Evolutionary conservation across 2,113 vertebrate genomes (phyloP).

Genomic region (Montifringilla adamsi): DNA sequence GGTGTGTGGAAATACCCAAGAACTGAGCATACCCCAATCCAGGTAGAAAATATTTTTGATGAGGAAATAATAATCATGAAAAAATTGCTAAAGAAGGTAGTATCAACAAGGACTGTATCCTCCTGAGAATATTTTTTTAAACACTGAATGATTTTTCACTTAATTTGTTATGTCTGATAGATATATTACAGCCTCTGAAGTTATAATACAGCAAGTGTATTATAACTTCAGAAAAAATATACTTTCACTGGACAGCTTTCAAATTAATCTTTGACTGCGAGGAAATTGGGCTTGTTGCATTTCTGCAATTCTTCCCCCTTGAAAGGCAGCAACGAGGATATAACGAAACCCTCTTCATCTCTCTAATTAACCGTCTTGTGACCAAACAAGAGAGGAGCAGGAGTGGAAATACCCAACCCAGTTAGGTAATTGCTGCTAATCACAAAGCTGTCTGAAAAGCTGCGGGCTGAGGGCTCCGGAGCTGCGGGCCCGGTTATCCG

Average conservation of each 20-base stretch:
- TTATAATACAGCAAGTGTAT: no score
- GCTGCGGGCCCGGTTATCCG: slow-evolving; percentile 25
- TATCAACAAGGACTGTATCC: not conserved
- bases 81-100: not conserved
- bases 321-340: slow-evolving; percentile 14
- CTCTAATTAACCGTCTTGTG: slow-evolving; percentile 46
- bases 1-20: not conserved
- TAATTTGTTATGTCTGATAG: not conserved
- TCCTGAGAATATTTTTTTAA: not conserved
- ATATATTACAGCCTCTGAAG: not conserved
- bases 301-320: slow-evolving; percentile 25
- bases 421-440: slow-evolving; percentile 42
- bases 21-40: not conserved
- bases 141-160: not conserved
- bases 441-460: slow-evolving; percentile 10
- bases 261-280: not conserved
- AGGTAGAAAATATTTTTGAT: not conserved
- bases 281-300: slow-evolving; percentile 11
- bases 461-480: slow-evolving; percentile 7
- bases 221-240: not conserved
- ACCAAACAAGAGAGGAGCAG: slow-evolving; percentile 28
- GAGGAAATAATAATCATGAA: not conserved
- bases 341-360: slow-evolving; percentile 30
- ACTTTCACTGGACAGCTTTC: slow-evolving; percentile 2
- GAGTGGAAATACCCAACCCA: slow-evolving; percentile 44